Evolutionary conservation across 2,888 invertebrate species (phyloP), one percentile per base, ranked within the genome.

Genomic region (Therioaphis trifolii): DNA sequence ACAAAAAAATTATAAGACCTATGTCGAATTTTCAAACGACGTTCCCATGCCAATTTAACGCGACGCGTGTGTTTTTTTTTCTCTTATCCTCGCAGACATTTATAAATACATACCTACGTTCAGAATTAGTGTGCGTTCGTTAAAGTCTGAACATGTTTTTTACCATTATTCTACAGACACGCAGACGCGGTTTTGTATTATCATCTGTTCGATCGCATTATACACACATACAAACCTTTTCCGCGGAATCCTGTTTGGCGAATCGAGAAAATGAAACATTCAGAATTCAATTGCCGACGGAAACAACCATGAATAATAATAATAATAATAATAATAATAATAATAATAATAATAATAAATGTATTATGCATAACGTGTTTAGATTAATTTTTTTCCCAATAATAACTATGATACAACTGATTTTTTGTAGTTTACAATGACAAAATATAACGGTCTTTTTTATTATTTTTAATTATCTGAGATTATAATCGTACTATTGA

Each of bases 161-260:
- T 24, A 58, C 40, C 18, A 43, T 43, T 43, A 75, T 58, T 40
- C 40, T 43, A 75, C 75, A 75, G 75, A 75, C 75, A 43, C 27
- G 27, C n/a, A 43, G 75, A 75, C 75, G 75, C 75, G 75, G 58
- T 40, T 74, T n/a, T n/a, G n/a, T 74, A 27, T 61, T 75, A 61
- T 75, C 43, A 27, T 5, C n/a, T 4, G 5, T 75, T 27, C 43
- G n/a, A 61, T 75, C 55, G 72, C 29, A 12, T n/a, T n/a, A n/a
- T n/a, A n/a, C n/a, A n/a, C n/a, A n/a, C n/a, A n/a, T 12, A 7
- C 46, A 21, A 35, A 14, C 46, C 18, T 40, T 24, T 18, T 58
- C 24, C 43, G 35, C 18, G 2, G 9, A 75, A 43, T 58, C 75
- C 58, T 40, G 75, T 75, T 75, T 75, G 43, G 21, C 14, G 21